phyloP scores from a whole-genome alignment of 2,113 vertebrate genomes.

The Gobiocypris rarus region DNA sequence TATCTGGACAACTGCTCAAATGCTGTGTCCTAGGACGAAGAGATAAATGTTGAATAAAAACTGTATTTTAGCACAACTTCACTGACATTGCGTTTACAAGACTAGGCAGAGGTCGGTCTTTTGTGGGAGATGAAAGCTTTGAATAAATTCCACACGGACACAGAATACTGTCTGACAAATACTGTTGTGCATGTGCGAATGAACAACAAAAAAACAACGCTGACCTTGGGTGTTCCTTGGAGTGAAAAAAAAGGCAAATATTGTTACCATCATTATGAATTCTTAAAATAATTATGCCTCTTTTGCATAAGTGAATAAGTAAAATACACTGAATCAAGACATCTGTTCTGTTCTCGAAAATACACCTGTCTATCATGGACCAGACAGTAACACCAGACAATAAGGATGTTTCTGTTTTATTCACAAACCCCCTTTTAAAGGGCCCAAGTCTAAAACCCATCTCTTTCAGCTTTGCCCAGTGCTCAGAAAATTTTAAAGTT shows the following conservation, averaged over 20 bases:
- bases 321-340: no score
- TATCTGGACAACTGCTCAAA: constrained; percentile 22
- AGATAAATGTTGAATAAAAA: constrained; percentile 20
- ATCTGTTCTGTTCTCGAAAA: not conserved
- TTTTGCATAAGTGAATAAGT: constrained; percentile 14
- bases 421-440: constrained; percentile 26
- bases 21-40: constrained; percentile 20
- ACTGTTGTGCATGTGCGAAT: constrained; percentile 9
- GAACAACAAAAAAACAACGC: not conserved
- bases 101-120: constrained; percentile 4
- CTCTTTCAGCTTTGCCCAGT: constrained; percentile 12
- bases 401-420: constrained; percentile 20
- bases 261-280: constrained; percentile 10
- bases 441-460: constrained; percentile 5
- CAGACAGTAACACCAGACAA: not conserved
- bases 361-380: constrained; percentile 6
- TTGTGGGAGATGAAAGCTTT: constrained; percentile 7
- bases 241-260: not conserved
- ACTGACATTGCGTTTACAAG: not conserved
- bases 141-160: constrained; percentile 18
- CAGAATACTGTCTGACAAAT: constrained; percentile 8
- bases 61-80: not conserved
- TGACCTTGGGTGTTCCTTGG: constrained; percentile 25
- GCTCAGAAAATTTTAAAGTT: constrained; percentile 52
- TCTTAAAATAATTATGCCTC: constrained; percentile 7